phyloP scores from a whole-genome alignment of 2,888 invertebrate genomes.

The Tetanocera ferruginea region DNA sequence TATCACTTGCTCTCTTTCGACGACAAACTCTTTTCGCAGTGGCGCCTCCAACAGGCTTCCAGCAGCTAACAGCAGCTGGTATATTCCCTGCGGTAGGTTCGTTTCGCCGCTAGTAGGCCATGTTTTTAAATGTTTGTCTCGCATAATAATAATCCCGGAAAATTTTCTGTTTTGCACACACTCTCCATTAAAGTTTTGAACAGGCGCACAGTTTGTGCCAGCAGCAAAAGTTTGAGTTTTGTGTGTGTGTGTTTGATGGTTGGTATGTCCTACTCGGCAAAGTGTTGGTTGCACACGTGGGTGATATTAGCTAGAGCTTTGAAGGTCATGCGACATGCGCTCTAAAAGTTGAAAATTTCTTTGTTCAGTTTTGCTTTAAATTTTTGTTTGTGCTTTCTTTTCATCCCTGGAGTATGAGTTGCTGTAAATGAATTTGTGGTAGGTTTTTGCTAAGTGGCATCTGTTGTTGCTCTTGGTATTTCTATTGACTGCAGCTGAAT shows the following conservation, averaged over 20 bases:
- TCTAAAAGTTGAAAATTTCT: conserved; percentile 14
- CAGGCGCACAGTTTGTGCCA: conserved; percentile 53
- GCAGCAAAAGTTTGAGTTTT: background rate
- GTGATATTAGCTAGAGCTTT: conserved; percentile 40
- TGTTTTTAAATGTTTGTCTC: conserved; percentile 18
- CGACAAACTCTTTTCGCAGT: conserved; percentile 46
- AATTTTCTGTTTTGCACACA: conserved; percentile 55
- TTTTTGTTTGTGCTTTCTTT: background rate
- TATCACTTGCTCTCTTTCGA: conserved; percentile 7
- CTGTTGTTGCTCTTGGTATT: no score
- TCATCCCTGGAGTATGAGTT: background rate
- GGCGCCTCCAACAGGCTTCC: conserved; percentile 62
- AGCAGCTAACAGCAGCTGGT: conserved; percentile 39
- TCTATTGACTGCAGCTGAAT: no score
- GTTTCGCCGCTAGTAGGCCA: background rate
- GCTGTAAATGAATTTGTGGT: background rate
- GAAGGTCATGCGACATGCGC: conserved; percentile 65
- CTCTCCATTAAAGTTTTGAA: conserved; percentile 61
- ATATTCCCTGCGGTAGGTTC: background rate
- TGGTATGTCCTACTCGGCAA: conserved; percentile 7
- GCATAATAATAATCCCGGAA: conserved; percentile 12
- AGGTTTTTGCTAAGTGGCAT: background rate
- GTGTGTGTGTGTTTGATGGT: background rate
- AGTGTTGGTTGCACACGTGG: conserved; percentile 9
- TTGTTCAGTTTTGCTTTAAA: background rate